These are phyloP conservation scores for Sarcophaga bullata DNA, from an alignment of 1,140 invertebrate species.

Conservation along the genomic window DNA sequence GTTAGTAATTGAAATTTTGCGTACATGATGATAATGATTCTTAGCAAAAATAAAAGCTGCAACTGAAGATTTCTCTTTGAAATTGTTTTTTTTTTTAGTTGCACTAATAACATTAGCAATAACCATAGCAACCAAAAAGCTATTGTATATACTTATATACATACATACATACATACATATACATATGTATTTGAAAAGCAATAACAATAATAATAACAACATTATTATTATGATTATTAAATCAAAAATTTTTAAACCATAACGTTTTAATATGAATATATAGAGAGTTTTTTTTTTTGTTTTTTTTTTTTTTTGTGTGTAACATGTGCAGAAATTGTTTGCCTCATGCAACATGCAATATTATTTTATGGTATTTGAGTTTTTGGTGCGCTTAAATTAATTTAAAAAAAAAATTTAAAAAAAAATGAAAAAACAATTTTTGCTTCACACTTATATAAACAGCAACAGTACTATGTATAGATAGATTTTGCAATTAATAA, in stretches of 20 bases:
- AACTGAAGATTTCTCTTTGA: too few species aligned
- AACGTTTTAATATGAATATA: neutral
- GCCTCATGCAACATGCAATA: conserved; percentile 19
- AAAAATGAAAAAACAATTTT: neutral
- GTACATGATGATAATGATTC: too few species aligned
- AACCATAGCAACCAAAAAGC: too few species aligned
- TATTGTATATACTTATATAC: too few species aligned
- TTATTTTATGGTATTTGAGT: conserved; percentile 19
- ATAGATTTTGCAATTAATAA: conserved; percentile 32
- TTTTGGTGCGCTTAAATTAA: neutral
- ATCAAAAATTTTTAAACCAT: conserved; percentile 10
- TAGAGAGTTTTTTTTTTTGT: too few species aligned
- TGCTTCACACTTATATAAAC: neutral
- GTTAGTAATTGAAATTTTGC: too few species aligned
- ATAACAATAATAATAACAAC: too few species aligned
- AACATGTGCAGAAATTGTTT: neutral
- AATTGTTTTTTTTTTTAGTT: too few species aligned
- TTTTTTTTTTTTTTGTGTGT: neutral
- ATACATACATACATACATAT: too few species aligned
- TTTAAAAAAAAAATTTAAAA: neutral
- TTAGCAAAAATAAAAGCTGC: too few species aligned
- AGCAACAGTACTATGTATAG: neutral
- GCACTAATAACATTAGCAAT: too few species aligned
- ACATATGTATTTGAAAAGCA: too few species aligned
- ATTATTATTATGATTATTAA: neutral